These are phyloP conservation scores for Periplaneta americana DNA, from an alignment of 1,140 invertebrate genomes.

Conservation along the genomic window DNA sequence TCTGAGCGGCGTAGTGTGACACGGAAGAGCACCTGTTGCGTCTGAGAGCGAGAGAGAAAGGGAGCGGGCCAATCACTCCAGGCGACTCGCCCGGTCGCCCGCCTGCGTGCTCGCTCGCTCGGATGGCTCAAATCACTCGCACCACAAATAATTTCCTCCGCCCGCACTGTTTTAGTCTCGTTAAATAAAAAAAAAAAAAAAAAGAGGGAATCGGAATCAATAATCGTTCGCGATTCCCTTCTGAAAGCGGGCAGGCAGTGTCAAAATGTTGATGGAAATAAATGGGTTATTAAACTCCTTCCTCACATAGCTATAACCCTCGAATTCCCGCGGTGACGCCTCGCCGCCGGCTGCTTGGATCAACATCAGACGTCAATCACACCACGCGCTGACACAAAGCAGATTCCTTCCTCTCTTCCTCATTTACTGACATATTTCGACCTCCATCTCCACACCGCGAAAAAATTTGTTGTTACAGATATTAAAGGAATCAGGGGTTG, in stretches of 20 bases:
- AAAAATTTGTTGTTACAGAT: neutral
- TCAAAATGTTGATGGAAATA: constrained; percentile 9
- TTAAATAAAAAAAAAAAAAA: neutral
- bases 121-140: constrained; percentile 6
- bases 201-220: constrained; percentile 1
- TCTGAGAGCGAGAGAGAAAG: neutral
- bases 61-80: neutral
- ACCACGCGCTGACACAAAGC: neutral
- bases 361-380: neutral
- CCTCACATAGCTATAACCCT: neutral
- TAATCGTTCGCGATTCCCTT: neutral
- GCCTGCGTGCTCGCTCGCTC: neutral
- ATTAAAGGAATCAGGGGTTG: neutral
- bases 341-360: neutral
- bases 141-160: constrained; percentile 5
- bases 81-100: neutral
- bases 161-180: constrained; percentile 5
- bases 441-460: neutral
- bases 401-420: neutral
- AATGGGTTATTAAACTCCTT: constrained; percentile 8
- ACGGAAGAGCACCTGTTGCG: neutral
- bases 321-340: neutral
- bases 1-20: too few relatives aligned
- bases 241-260: neutral
- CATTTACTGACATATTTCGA: too few relatives aligned